Conservation (phyloP, 1,140 invertebrate genomes). For the Scylla paramamosain region DNA sequence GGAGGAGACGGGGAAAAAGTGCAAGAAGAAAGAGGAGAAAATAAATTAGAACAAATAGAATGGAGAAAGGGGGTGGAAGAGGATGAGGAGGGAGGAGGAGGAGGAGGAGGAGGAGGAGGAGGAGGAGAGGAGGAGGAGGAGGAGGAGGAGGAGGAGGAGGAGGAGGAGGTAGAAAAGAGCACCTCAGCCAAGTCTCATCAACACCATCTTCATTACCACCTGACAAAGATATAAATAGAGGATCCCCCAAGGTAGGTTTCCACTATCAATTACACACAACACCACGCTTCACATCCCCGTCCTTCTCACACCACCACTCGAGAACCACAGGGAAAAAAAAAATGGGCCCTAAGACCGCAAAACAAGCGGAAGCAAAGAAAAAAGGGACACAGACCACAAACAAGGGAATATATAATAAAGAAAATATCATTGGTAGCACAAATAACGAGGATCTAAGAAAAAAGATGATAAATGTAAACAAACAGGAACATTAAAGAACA, state of each 20-base stretch:
- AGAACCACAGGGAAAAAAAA: neutral
- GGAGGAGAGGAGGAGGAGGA: neutral
- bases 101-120: neutral
- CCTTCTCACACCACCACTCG: neutral
- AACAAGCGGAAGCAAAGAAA: too few relatives aligned
- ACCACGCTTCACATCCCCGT: neutral
- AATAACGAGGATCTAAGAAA: too few relatives aligned
- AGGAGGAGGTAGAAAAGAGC: neutral
- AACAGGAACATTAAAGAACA: too few relatives aligned
- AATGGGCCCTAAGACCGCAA: too few relatives aligned
- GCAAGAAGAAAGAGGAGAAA: neutral
- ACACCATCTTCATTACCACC: conserved; percentile 1
- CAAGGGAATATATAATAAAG: too few relatives aligned
- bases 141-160: neutral
- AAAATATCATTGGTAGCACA: too few relatives aligned
- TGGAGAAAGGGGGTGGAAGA: neutral
- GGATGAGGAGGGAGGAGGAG: neutral
- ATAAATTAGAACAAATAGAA: neutral
- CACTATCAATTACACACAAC: neutral
- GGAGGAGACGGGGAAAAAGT: neutral
- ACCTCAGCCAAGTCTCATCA: neutral
- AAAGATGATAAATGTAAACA: too few relatives aligned
- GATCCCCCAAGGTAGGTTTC: neutral
- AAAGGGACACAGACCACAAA: too few relatives aligned
- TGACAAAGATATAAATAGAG: neutral